These are phyloP conservation scores for Nesogale talazaci DNA, from an alignment of 2,113 vertebrate species.

Conservation along the genomic window DNA sequence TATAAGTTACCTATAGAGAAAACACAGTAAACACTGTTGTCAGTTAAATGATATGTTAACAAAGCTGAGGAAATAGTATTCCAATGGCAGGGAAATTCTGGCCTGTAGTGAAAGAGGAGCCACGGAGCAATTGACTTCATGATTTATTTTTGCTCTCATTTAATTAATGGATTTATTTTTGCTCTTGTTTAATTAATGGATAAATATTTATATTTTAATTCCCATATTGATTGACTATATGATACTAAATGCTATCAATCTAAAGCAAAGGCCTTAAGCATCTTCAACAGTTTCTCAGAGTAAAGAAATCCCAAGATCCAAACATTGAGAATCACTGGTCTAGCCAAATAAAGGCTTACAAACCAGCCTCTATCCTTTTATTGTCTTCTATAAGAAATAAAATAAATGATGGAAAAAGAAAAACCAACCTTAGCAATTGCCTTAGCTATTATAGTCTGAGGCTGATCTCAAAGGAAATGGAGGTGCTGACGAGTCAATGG, in stretches of 20 bases:
- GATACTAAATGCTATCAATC: background rate
- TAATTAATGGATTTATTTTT: background rate
- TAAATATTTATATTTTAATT: background rate
- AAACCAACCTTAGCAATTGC: background rate
- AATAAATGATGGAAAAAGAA: background rate
- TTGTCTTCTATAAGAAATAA: slow-evolving; percentile 49
- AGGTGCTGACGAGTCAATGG: background rate
- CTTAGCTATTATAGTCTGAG: background rate
- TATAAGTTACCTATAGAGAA: slow-evolving; percentile 29
- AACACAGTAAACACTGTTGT: slow-evolving; percentile 23
- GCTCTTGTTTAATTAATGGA: background rate
- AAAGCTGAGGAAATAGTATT: background rate
- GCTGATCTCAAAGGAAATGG: background rate
- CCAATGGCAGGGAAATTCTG: background rate
- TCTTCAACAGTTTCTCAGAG: slow-evolving; percentile 39
- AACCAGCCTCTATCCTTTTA: background rate
- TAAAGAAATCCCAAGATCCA: slow-evolving; percentile 4
- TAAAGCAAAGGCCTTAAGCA: background rate
- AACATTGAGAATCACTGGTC: background rate
- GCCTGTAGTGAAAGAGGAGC: background rate
- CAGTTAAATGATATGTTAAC: slow-evolving; percentile 47
- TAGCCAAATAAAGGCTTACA: slow-evolving; percentile 23
- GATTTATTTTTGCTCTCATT: slow-evolving; percentile 16
- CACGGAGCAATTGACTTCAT: background rate
- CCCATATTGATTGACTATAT: slow-evolving; percentile 36